These are phyloP conservation scores for Acleris laterana DNA, from an alignment of 2,888 invertebrate genomes.

Conservation along the genomic window DNA sequence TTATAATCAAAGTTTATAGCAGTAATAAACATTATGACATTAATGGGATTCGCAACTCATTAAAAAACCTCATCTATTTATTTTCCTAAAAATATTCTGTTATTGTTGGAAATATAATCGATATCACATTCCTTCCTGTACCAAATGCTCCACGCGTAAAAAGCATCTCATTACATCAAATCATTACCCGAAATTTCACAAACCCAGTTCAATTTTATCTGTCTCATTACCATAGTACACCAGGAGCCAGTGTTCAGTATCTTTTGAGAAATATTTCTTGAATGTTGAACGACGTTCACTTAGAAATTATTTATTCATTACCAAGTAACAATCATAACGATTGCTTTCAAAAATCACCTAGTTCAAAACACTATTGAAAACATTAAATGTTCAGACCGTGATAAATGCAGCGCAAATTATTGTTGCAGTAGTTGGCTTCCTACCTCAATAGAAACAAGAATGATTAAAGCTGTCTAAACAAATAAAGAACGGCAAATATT, in stretches of 20 bases:
- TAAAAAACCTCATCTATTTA: neutral
- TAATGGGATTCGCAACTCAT: conserved; percentile 13
- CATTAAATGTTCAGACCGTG: too few species aligned
- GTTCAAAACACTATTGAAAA: too few species aligned
- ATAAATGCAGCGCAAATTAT: too few species aligned
- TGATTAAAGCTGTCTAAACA: too few species aligned
- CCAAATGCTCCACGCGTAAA: conserved; percentile 11
- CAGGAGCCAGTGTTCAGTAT: neutral
- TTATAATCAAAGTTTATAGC: conserved; percentile 40
- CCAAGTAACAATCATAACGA: too few species aligned
- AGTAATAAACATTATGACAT: conserved; percentile 5
- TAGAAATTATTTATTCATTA: too few species aligned
- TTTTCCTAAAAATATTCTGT: too few species aligned
- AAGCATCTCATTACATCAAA: conserved; percentile 30
- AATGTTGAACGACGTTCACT: neutral
- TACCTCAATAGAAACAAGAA: too few species aligned
- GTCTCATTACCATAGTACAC: conserved; percentile 35
- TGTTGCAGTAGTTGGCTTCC: too few species aligned
- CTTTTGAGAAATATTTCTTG: neutral
- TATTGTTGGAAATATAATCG: neutral
- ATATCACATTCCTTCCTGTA: conserved; percentile 15
- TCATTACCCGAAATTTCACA: conserved; percentile 32
- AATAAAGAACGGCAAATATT: conserved; percentile 5
- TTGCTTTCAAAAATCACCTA: too few species aligned
- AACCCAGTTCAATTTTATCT: conserved; percentile 35